A percentile compares a stretch with the other conserved stretches of the same genome.
Conservation (phyloP, 2,888 invertebrate species). For the Schizotus pectinicornis region DNA sequence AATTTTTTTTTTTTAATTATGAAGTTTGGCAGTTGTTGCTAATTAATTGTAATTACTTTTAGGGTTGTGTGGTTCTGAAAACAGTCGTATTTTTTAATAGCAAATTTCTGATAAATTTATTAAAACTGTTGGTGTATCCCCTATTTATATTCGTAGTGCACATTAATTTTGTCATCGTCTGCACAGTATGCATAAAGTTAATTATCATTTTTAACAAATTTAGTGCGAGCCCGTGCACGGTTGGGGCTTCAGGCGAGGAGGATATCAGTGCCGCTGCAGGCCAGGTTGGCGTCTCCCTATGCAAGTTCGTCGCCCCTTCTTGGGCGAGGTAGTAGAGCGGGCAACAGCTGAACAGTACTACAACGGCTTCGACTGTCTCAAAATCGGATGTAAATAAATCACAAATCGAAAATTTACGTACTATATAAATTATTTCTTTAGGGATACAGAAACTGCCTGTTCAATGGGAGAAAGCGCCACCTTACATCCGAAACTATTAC, state of each 20-base stretch:
- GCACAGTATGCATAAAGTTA: too few species aligned
- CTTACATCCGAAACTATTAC: conserved; percentile 74
- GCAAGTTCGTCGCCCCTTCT: conserved; percentile 85
- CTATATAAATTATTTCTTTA: conserved; percentile 50
- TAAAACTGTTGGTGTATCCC: too few species aligned
- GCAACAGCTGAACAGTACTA: conserved; percentile 93
- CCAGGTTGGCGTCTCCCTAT: conserved; percentile 88
- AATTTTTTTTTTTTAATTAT: too few species aligned
- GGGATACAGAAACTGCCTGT: conserved; percentile 88
- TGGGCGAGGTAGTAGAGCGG: conserved; percentile 92
- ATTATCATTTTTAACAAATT: conserved; percentile 15
- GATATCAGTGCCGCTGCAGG: conserved; percentile 92
- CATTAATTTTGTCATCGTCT: too few species aligned
- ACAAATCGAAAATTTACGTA: neutral
- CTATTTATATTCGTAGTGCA: too few species aligned
- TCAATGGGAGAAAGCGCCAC: conserved; percentile 78
- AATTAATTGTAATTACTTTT: too few species aligned
- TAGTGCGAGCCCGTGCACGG: conserved; percentile 96
- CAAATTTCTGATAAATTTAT: too few species aligned
- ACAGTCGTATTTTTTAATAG: too few species aligned
- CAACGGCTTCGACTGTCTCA: conserved; percentile 87
- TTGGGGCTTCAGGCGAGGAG: conserved; percentile 94
- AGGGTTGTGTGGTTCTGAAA: too few species aligned
- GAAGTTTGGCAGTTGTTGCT: too few species aligned
- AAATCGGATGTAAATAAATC: conserved; percentile 83